phyloP scores from a whole-genome alignment of 2,888 invertebrate genomes.

The Orthosia cruda region DNA sequence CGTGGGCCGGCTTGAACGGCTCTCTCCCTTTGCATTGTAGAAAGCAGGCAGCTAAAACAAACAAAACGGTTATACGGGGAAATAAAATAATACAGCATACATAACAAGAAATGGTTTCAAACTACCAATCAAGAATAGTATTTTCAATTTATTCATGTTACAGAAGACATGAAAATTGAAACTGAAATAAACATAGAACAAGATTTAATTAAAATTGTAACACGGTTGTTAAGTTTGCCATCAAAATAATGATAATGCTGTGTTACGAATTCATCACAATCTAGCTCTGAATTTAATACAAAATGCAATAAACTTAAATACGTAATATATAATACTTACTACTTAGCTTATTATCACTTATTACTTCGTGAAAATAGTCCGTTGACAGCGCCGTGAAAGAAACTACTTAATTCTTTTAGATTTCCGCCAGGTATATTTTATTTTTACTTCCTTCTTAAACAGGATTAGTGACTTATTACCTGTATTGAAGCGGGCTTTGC shows the following conservation, averaged over 20 bases:
- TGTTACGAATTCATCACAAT: slow-evolving; percentile 35
- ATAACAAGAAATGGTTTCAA: slow-evolving; percentile 34
- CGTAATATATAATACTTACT: not conserved
- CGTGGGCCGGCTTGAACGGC: slow-evolving; percentile 78
- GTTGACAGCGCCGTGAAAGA: not conserved
- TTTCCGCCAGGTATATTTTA: not conserved
- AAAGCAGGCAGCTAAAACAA: slow-evolving; percentile 65
- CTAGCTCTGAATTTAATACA: slow-evolving; percentile 19
- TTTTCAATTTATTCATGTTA: slow-evolving; percentile 76
- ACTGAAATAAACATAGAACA: slow-evolving; percentile 54
- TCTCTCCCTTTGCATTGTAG: slow-evolving; percentile 72
- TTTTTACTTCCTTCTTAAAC: not conserved
- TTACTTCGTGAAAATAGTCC: not conserved
- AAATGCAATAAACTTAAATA: not conserved
- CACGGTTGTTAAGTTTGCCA: slow-evolving; percentile 65
- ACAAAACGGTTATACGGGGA: slow-evolving; percentile 27
- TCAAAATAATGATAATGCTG: slow-evolving; percentile 60
- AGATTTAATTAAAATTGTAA: slow-evolving; percentile 61
- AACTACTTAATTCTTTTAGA: not conserved
- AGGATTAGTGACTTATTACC: not conserved
- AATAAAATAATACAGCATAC: slow-evolving; percentile 4
- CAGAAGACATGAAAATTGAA: slow-evolving; percentile 33
- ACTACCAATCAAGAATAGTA: slow-evolving; percentile 73
- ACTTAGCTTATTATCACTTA: not conserved
- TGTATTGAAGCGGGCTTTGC: not conserved